phyloP scores from a whole-genome alignment of 2,888 invertebrate genomes.

The Xanthorhoe spadicearia region DNA sequence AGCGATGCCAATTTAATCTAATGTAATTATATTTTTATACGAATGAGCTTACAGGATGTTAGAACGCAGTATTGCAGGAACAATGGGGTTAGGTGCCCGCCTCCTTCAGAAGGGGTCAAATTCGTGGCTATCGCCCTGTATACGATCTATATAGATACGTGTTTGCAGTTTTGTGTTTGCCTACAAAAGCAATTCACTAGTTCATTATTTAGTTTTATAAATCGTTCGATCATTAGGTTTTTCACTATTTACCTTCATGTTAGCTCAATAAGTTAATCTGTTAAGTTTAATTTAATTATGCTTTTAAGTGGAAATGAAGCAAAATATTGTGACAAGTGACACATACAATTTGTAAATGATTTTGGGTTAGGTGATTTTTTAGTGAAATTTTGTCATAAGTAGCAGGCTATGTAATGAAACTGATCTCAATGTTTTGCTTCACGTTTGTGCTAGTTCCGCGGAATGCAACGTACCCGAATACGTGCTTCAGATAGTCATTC shows the following conservation, averaged over 20 bases:
- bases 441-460: constrained; percentile 5
- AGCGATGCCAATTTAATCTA: constrained; percentile 10
- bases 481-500: constrained; percentile 59
- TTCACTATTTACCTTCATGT: constrained; percentile 10
- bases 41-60: constrained; percentile 13
- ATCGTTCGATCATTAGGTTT: neutral
- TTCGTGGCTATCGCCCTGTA: neutral
- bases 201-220: neutral
- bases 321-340: constrained; percentile 38
- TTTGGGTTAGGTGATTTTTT: constrained; percentile 14
- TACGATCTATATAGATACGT: constrained; percentile 8
- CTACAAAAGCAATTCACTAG: neutral
- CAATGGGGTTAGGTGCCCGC: neutral
- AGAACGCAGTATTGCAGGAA: neutral
- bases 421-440: constrained; percentile 35
- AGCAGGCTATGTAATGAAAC: constrained; percentile 33
- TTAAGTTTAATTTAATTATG: constrained; percentile 21
- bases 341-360: constrained; percentile 12
- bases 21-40: constrained; percentile 10
- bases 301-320: constrained; percentile 38
- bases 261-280: constrained; percentile 24
- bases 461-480: constrained; percentile 52
- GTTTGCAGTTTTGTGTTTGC: neutral
- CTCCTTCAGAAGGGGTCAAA: neutral
- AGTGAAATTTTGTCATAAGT: constrained; percentile 22